phyloP scores from a whole-genome alignment of 1,140 invertebrate species.

The Eciton burchellii region DNA sequence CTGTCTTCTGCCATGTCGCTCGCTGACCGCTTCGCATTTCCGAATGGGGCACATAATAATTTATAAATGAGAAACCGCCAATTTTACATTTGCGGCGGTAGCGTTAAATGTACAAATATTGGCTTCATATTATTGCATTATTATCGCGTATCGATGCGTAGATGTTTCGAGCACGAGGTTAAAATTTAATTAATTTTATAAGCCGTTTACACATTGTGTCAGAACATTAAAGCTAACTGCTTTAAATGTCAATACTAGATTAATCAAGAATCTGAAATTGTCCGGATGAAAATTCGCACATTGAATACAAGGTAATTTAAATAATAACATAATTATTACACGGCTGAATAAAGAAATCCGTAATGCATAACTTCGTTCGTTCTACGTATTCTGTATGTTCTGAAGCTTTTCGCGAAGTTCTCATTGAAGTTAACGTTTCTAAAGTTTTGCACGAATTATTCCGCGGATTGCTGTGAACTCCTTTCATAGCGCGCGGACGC shows the following conservation, averaged over 20 bases:
- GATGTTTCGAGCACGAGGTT: constrained; percentile 16
- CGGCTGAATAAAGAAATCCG: constrained; percentile 21
- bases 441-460: constrained; percentile 55
- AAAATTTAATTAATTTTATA: constrained; percentile 50
- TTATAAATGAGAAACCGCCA: constrained; percentile 49
- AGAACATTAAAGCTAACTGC: constrained; percentile 33
- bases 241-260: constrained; percentile 4
- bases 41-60: constrained; percentile 28
- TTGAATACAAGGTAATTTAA: background rate
- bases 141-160: constrained; percentile 35
- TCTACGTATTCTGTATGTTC: background rate
- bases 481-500: constrained; percentile 43
- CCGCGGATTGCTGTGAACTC: constrained; percentile 37
- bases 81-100: constrained; percentile 29
- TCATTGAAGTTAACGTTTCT: constrained; percentile 21
- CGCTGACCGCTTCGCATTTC: constrained; percentile 14
- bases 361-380: constrained; percentile 1
- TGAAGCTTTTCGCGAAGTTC: constrained; percentile 28
- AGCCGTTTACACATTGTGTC: constrained; percentile 6
- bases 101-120: constrained; percentile 45
- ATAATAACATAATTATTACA: background rate
- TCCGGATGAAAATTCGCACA: background rate
- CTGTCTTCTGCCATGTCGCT: constrained; percentile 53
- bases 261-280: background rate
- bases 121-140: constrained; percentile 28